phyloP scores from a whole-genome alignment of 2,797 vertebrate species.

The Danionella dracula region DNA sequence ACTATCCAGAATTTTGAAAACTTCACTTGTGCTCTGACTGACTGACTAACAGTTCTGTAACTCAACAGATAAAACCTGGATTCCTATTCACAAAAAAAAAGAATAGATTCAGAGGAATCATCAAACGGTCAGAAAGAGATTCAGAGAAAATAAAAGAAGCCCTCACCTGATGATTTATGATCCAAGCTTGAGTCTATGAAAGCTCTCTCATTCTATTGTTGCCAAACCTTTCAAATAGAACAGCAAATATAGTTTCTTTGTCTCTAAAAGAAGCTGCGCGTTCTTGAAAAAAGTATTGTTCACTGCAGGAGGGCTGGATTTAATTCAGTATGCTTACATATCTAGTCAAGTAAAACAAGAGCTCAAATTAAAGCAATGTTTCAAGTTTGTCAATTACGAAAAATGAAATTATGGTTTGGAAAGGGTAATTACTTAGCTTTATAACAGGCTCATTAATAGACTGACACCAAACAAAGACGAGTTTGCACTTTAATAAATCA shows the following conservation, averaged over 20 bases:
- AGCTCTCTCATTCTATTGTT: constrained; percentile 19
- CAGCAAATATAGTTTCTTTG: constrained; percentile 6
- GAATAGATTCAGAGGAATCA: constrained; percentile 12
- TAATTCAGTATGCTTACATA: constrained; percentile 3
- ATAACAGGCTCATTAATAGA: constrained; percentile 3
- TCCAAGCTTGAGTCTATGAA: constrained; percentile 13
- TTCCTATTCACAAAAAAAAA: background rate
- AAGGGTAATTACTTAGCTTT: constrained; percentile 8
- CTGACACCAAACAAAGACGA: too few species aligned
- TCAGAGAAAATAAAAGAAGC: background rate
- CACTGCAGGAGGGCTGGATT: background rate
- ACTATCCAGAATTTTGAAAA: background rate
- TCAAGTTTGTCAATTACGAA: background rate
- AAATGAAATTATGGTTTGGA: background rate
- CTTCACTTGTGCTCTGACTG: background rate
- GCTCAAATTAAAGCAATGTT: constrained; percentile 11
- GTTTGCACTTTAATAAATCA: too few species aligned
- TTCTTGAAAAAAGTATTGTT: constrained; percentile 17
- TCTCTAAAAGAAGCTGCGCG: background rate
- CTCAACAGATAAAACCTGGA: background rate
- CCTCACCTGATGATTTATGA: constrained; percentile 33
- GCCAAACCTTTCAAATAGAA: background rate
- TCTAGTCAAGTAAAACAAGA: constrained; percentile 3
- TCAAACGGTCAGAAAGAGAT: background rate
- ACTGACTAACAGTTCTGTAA: background rate